Conservation (phyloP, 2,113 vertebrate genomes). For the Nerophis ophidion region DNA sequence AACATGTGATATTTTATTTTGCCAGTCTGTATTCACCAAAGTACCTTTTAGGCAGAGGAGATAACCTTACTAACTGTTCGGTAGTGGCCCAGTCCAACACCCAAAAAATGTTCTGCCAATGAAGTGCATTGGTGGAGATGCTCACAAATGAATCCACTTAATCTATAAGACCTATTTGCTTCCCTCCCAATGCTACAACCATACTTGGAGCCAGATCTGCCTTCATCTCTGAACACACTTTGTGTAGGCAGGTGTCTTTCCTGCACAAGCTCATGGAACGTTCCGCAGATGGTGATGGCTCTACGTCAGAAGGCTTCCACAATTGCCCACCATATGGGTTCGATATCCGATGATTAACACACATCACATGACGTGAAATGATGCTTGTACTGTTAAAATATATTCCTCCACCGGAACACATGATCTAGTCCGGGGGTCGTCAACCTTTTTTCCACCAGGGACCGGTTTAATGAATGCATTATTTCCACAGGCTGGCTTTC, state of each 20-base stretch:
- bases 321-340: background rate
- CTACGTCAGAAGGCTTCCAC: slow-evolving; percentile 6
- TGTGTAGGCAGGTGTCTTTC: slow-evolving; percentile 31
- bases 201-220: slow-evolving; percentile 9
- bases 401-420: background rate
- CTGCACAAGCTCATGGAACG: slow-evolving; percentile 16
- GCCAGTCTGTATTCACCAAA: too few species aligned
- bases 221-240: slow-evolving; percentile 31
- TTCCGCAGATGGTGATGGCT: slow-evolving; percentile 22
- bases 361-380: background rate
- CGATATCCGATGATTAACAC: background rate
- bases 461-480: too few species aligned
- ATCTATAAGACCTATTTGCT: background rate
- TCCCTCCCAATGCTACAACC: background rate
- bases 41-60: background rate
- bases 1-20: background rate
- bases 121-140: background rate
- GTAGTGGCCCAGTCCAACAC: slow-evolving; percentile 23
- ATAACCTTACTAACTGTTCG: background rate
- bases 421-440: too few species aligned
- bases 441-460: too few species aligned
- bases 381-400: background rate
- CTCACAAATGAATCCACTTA: background rate
- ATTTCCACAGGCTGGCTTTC: too few species aligned
- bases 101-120: background rate